Percentiles rank a stretch among this genome's conserved stretches.
Conservation (phyloP, 2,888 invertebrate genomes). For the Pristionchus arcanus region DNA sequence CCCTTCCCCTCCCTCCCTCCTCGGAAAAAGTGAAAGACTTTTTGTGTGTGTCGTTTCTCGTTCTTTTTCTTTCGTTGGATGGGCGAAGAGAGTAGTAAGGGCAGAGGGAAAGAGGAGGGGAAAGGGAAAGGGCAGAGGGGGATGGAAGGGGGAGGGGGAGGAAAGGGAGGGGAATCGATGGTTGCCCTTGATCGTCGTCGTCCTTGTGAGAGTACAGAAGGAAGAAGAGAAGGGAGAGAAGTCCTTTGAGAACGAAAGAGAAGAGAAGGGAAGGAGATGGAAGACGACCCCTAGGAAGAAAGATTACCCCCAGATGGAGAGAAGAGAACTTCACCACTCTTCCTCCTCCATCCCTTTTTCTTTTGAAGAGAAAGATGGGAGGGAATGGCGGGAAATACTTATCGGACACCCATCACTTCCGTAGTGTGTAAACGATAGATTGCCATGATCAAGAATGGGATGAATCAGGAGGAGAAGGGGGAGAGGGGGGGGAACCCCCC, state of each 20-base stretch:
- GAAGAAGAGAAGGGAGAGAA: slow-evolving; percentile 9
- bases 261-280: background rate
- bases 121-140: background rate
- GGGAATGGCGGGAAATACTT: background rate
- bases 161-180: slow-evolving; percentile 44
- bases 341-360: background rate
- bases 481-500: background rate
- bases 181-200: slow-evolving; percentile 38
- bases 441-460: too few relatives aligned
- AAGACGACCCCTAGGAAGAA: slow-evolving; percentile 41
- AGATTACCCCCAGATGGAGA: slow-evolving; percentile 24
- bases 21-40: slow-evolving; percentile 19
- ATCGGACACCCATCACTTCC: background rate
- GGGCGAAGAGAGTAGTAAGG: slow-evolving; percentile 20
- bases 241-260: background rate
- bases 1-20: slow-evolving; percentile 42
- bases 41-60: slow-evolving; percentile 49
- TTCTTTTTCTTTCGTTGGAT: slow-evolving; percentile 29
- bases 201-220: background rate
- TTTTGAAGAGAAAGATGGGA: background rate
- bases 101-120: background rate
- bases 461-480: background rate
- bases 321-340: background rate
- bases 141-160: background rate
- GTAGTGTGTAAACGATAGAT: background rate